Conservation (phyloP, 2,797 vertebrate species). For the Poecilia velifera region DNA sequence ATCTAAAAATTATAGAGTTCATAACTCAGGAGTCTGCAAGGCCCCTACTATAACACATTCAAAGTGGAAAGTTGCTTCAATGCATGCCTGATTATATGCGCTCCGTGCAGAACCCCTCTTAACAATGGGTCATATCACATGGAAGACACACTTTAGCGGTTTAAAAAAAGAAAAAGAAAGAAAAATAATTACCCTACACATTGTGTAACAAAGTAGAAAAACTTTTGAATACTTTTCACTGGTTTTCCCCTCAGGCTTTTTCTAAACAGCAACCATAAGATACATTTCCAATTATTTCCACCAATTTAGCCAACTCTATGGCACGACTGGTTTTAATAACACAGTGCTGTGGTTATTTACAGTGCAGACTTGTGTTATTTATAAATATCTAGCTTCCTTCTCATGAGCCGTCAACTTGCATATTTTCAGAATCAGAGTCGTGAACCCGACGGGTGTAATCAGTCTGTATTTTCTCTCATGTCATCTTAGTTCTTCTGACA, state of each 20-base stretch:
- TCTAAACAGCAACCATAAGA: slow-evolving; percentile 11
- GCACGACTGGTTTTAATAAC: slow-evolving; percentile 27
- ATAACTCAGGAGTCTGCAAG: slow-evolving; percentile 19
- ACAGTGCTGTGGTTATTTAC: slow-evolving; percentile 16
- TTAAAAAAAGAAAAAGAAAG: slow-evolving; percentile 3
- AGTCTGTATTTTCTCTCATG: slow-evolving; percentile 33
- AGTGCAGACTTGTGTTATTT: slow-evolving; percentile 31
- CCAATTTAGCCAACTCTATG: slow-evolving; percentile 32
- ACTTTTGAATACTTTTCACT: slow-evolving; percentile 2
- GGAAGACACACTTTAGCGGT: slow-evolving; percentile 2
- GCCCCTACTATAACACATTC: slow-evolving; percentile 26
- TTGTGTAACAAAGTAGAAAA: not conserved
- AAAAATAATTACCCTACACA: not conserved
- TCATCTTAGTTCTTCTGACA: slow-evolving; percentile 15
- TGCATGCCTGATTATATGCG: slow-evolving; percentile 22
- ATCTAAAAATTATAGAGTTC: slow-evolving; percentile 24
- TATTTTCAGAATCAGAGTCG: slow-evolving; percentile 62
- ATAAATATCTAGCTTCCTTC: slow-evolving; percentile 40
- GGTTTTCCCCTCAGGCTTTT: not conserved
- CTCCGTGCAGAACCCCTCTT: slow-evolving; percentile 20
- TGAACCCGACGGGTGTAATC: slow-evolving; percentile 19
- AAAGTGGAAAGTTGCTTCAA: slow-evolving; percentile 33
- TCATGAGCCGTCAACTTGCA: slow-evolving; percentile 39
- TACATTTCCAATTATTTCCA: slow-evolving; percentile 33
- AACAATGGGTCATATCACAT: slow-evolving; percentile 33